Conservation (phyloP, 2,888 invertebrate species). For the Ecliptopera silaceata region DNA sequence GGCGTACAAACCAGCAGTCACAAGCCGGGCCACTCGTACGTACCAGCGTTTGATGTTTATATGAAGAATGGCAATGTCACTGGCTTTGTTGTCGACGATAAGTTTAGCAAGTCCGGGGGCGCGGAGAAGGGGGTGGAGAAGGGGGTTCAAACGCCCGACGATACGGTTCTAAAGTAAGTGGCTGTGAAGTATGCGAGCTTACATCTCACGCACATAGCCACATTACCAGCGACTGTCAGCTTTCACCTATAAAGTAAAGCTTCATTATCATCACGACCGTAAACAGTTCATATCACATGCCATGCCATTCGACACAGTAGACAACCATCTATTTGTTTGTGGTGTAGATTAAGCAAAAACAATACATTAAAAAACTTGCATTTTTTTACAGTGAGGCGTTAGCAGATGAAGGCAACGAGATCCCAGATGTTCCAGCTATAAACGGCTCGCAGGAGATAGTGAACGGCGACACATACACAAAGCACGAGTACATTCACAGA, state of each 20-base stretch:
- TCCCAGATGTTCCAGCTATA: conserved; percentile 23
- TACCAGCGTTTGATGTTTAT: conserved; percentile 50
- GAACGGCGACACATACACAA: conserved; percentile 35
- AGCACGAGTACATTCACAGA: conserved; percentile 52
- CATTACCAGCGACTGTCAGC: conserved; percentile 2
- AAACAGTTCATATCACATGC: neutral
- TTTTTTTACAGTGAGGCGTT: conserved; percentile 16
- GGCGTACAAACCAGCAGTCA: conserved; percentile 37
- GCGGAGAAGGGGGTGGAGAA: conserved; percentile 44
- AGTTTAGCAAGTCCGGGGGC: conserved; percentile 33
- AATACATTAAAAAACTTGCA: neutral
- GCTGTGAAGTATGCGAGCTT: conserved; percentile 7
- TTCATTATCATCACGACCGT: neutral
- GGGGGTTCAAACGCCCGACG: conserved; percentile 38
- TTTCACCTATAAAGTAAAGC: neutral
- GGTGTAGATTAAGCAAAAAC: neutral
- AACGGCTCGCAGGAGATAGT: conserved; percentile 33
- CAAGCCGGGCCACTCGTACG: conserved; percentile 38
- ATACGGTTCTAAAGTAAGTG: conserved; percentile 30
- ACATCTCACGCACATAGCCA: conserved; percentile 1
- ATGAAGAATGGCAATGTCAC: conserved; percentile 53
- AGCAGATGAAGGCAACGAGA: conserved; percentile 19
- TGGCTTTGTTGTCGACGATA: conserved; percentile 46
- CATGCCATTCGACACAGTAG: neutral
- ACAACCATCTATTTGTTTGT: neutral